These are phyloP conservation scores for Lycorma delicatula DNA, from an alignment of 1,140 invertebrate genomes.

Conservation along the genomic window DNA sequence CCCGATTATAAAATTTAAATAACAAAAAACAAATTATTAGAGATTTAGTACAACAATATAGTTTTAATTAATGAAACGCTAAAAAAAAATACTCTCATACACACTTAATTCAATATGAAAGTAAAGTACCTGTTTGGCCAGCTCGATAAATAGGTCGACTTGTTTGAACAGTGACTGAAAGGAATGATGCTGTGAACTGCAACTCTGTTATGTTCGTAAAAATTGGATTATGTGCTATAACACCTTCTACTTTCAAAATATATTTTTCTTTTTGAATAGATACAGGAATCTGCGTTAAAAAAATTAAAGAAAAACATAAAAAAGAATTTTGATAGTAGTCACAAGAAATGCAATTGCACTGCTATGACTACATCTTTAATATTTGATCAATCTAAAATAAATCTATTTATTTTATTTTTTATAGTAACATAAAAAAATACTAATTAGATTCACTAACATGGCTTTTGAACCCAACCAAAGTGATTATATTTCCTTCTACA, in stretches of 20 bases:
- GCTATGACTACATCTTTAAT: no score
- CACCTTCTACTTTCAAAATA: slow-evolving; percentile 15
- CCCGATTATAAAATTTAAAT: background rate
- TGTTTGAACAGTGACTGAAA: slow-evolving; percentile 23
- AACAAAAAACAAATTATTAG: background rate
- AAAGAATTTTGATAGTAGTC: no score
- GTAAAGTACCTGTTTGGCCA: slow-evolving; percentile 22
- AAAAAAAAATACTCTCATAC: background rate
- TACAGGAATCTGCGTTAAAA: slow-evolving; percentile 20
- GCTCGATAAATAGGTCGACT: slow-evolving; percentile 24
- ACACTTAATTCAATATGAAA: background rate
- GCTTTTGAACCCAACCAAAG: no score
- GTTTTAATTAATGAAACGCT: background rate
- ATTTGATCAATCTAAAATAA: no score
- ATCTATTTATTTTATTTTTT: no score
- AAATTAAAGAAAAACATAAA: no score
- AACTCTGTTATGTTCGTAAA: slow-evolving; percentile 17
- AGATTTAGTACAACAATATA: background rate
- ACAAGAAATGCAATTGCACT: no score
- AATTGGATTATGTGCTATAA: background rate
- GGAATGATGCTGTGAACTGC: slow-evolving; percentile 16
- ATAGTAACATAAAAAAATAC: no score
- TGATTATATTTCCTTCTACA: no score
- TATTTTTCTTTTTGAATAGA: slow-evolving; percentile 16
- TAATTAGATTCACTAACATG: no score